Conservation (phyloP, 2,888 invertebrate species). For the Eristalinus aeneus region DNA sequence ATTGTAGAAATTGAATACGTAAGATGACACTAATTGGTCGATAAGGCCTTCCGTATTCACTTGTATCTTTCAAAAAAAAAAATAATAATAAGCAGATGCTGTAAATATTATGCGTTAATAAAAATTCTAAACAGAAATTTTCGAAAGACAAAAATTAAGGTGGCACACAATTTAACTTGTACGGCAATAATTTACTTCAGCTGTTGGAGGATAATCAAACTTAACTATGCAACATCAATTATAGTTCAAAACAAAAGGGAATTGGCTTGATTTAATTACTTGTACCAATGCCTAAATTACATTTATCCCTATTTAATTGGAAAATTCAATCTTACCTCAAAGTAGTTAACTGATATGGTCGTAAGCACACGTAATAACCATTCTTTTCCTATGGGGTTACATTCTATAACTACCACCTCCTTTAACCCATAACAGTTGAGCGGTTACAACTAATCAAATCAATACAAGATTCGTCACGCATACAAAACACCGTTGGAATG, state of each 20-base stretch:
- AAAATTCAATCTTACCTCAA: conserved; percentile 15
- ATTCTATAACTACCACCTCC: background rate
- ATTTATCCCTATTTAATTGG: background rate
- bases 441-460: conserved; percentile 22
- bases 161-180: no score
- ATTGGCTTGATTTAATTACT: background rate
- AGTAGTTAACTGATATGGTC: background rate
- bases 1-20: no score
- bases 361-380: background rate
- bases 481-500: background rate
- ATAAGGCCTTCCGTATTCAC: no score
- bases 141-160: no score
- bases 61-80: no score
- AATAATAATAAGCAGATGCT: no score
- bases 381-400: background rate
- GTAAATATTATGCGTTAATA: no score
- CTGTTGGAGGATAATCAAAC: no score
- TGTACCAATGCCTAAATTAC: background rate
- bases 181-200: background rate
- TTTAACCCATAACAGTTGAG: background rate
- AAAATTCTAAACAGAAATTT: no score
- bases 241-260: background rate
- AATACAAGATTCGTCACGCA: background rate
- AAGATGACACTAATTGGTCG: no score
- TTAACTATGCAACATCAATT: background rate